Percentiles rank a stretch among this genome's conserved stretches.
Conservation (phyloP, 2,113 vertebrate genomes). For the Pollimyrus isidori region DNA sequence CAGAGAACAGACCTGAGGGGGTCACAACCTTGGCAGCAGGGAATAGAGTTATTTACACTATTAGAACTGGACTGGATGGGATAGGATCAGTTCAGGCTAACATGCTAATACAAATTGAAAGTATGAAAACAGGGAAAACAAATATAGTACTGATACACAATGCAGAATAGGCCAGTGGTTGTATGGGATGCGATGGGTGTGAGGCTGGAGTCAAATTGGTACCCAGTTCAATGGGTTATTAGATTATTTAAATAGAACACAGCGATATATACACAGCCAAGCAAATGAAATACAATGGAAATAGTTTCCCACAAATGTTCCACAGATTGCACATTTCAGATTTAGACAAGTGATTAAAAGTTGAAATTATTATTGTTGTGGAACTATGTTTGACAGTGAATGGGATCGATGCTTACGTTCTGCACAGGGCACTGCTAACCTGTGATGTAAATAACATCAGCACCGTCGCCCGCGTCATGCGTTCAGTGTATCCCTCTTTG, state of each 20-base stretch:
- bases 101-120: background rate
- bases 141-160: background rate
- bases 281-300: background rate
- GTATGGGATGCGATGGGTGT: background rate
- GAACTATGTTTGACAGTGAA: background rate
- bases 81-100: background rate
- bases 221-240: background rate
- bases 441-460: background rate
- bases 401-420: background rate
- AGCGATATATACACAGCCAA: background rate
- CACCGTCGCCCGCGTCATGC: background rate
- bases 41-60: background rate
- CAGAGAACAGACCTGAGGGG: background rate
- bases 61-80: background rate
- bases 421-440: background rate
- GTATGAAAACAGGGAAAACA: background rate
- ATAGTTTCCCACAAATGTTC: background rate
- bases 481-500: background rate
- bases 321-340: background rate
- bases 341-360: background rate
- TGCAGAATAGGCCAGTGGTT: background rate
- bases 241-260: background rate
- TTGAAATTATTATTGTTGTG: background rate
- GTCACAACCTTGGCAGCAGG: background rate
- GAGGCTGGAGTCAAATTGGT: background rate